Percentiles rank a stretch among this genome's conserved stretches.
These are phyloP conservation scores for Nymphicus hollandicus DNA, from an alignment of 2,113 vertebrate genomes.

Conservation along the genomic window DNA sequence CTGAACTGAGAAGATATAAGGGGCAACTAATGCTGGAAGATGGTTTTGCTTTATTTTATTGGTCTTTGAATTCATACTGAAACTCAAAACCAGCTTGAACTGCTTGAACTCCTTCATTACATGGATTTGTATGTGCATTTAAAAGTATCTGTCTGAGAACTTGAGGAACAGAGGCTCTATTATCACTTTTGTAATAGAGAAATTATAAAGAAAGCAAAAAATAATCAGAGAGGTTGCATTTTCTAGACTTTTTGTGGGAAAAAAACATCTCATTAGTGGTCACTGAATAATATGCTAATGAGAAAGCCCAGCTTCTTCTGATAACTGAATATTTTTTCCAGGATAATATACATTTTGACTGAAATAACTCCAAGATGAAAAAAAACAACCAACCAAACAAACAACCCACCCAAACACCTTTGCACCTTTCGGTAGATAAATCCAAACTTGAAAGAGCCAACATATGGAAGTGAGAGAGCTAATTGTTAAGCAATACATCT, in stretches of 20 bases:
- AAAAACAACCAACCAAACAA: background rate
- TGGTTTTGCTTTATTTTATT: background rate
- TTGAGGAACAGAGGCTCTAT: background rate
- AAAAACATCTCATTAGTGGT: background rate
- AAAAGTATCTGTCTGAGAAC: background rate
- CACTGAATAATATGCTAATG: background rate
- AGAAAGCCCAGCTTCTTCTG: background rate
- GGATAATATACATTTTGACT: background rate
- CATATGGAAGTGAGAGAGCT: background rate
- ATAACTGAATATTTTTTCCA: background rate
- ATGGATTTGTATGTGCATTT: background rate
- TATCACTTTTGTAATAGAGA: background rate
- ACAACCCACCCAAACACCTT: background rate
- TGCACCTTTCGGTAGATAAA: background rate
- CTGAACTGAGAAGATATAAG: background rate
- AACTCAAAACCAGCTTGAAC: background rate
- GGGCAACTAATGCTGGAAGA: background rate
- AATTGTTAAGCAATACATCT: background rate
- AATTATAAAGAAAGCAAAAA: background rate
- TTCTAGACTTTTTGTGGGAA: background rate
- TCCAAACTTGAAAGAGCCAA: background rate
- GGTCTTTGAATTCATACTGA: background rate
- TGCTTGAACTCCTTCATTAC: background rate
- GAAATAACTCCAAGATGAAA: background rate
- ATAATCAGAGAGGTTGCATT: background rate